A percentile compares a stretch with the other conserved stretches of the same genome.
Conservation (phyloP, 2,888 invertebrate species). For the Pogonocherus hispidulus region DNA sequence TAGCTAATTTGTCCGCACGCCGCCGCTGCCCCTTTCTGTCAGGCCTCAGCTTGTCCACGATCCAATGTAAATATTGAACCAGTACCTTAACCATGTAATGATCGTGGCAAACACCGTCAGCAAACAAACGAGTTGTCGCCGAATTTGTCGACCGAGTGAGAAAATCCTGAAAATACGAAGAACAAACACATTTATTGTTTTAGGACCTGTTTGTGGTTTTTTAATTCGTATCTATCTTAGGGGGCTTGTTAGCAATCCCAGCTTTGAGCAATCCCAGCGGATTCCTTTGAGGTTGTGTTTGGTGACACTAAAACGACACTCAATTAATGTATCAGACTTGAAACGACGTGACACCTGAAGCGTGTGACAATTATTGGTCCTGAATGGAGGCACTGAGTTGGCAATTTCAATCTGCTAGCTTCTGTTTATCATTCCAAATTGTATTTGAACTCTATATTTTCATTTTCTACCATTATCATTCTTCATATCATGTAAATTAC, state of each 20-base stretch:
- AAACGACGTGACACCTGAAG: too few relatives aligned
- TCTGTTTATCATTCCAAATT: too few relatives aligned
- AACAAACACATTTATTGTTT: slow-evolving; percentile 30
- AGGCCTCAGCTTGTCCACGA: not conserved
- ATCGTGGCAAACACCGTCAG: slow-evolving; percentile 23
- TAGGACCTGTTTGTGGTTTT: slow-evolving; percentile 10
- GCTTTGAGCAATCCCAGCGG: too few relatives aligned
- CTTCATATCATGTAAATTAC: too few relatives aligned
- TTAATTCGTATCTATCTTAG: not conserved
- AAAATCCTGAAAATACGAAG: slow-evolving; percentile 30
- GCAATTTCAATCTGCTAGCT: too few relatives aligned
- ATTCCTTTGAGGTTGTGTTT: too few relatives aligned
- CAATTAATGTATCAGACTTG: too few relatives aligned
- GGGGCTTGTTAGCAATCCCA: not conserved
- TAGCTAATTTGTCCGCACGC: not conserved
- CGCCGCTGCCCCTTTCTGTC: not conserved
- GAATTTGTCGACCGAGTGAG: slow-evolving; percentile 30
- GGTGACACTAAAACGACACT: too few relatives aligned
- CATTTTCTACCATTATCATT: too few relatives aligned
- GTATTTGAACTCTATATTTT: too few relatives aligned
- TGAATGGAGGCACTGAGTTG: too few relatives aligned
- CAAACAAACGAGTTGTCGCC: slow-evolving; percentile 24
- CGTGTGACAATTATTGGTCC: too few relatives aligned
- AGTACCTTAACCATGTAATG: slow-evolving; percentile 28
- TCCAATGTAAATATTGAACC: not conserved